A percentile compares a stretch with the other conserved stretches of the same genome.
Conservation (phyloP, 2,797 vertebrate genomes). For the Amblyraja radiata region DNA sequence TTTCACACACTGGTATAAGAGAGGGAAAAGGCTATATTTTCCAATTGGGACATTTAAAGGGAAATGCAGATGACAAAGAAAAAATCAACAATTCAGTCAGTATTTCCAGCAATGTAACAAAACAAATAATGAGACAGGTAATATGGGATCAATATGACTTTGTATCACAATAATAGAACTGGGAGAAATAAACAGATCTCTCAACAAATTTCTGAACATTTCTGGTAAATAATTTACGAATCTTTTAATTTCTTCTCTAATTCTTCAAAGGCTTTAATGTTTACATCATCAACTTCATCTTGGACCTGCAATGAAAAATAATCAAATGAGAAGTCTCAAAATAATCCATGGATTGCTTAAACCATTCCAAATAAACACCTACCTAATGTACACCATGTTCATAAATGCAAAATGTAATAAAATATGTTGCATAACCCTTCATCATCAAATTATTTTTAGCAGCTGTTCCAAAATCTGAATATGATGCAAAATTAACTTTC, state of each 20-base stretch:
- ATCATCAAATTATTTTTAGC: background rate
- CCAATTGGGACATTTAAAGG: background rate
- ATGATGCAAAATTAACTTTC: background rate
- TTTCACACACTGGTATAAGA: background rate
- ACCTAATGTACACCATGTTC: background rate
- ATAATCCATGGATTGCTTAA: background rate
- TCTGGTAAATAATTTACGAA: constrained; percentile 38
- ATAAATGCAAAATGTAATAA: background rate
- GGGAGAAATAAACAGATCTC: background rate
- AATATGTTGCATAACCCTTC: background rate
- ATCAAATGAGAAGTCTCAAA: background rate
- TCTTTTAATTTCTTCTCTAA: constrained; percentile 63
- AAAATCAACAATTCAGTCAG: background rate
- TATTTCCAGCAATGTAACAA: background rate
- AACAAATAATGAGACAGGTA: background rate
- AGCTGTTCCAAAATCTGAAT: background rate
- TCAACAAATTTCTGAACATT: background rate
- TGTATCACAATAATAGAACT: background rate
- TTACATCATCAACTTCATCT: constrained; percentile 70
- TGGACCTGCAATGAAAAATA: constrained; percentile 54
- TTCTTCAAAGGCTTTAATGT: constrained; percentile 61
- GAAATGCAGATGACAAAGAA: background rate
- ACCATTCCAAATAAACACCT: background rate
- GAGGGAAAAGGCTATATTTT: background rate
- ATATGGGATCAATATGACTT: background rate